Evolutionary conservation across 2,797 vertebrate genomes (phyloP).

Genomic region (Benthosema pterotum): DNA sequence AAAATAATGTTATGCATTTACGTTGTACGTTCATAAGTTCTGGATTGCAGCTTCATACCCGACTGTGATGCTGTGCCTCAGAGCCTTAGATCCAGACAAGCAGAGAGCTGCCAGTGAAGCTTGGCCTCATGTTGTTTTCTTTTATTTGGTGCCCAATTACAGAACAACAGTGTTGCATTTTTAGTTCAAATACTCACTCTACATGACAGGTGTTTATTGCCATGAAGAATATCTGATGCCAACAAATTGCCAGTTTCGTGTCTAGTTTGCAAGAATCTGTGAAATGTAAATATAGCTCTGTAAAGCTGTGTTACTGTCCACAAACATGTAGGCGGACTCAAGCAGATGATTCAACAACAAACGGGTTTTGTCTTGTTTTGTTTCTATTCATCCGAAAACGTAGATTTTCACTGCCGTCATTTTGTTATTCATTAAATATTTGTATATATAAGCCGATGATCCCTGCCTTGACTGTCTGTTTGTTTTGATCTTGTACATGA

Average conservation of each 20-base stretch:
- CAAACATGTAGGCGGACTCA: conserved; percentile 65
- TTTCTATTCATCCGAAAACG: conserved; percentile 66
- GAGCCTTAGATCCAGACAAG: conserved; percentile 58
- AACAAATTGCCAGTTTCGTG: conserved; percentile 49
- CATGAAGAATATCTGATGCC: conserved; percentile 48
- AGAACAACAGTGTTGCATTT: conserved; percentile 51
- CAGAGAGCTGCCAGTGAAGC: conserved; percentile 57
- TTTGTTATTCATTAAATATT: conserved; percentile 98
- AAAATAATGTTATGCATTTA: too few species aligned
- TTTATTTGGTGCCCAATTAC: conserved; percentile 22
- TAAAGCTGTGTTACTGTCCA: conserved; percentile 64
- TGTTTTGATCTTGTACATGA: conserved; percentile 13
- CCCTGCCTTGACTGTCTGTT: conserved; percentile 42
- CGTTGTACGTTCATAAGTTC: too few species aligned
- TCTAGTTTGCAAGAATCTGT: conserved; percentile 70
- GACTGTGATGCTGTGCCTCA: conserved; percentile 60
- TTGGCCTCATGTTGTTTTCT: conserved; percentile 10
- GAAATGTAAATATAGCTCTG: conserved; percentile 68
- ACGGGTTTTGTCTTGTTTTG: conserved; percentile 77
- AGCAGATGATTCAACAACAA: conserved; percentile 65
- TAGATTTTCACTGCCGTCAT: conserved; percentile 88
- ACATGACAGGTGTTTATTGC: conserved; percentile 53
- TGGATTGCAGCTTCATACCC: conserved; percentile 19
- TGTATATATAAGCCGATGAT: conserved; percentile 85
- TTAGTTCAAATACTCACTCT: conserved; percentile 55